A percentile compares a stretch with the other conserved stretches of the same genome.
phyloP scores from a whole-genome alignment of 2,797 vertebrate species.

The Cynodonichthys magdalenae region DNA sequence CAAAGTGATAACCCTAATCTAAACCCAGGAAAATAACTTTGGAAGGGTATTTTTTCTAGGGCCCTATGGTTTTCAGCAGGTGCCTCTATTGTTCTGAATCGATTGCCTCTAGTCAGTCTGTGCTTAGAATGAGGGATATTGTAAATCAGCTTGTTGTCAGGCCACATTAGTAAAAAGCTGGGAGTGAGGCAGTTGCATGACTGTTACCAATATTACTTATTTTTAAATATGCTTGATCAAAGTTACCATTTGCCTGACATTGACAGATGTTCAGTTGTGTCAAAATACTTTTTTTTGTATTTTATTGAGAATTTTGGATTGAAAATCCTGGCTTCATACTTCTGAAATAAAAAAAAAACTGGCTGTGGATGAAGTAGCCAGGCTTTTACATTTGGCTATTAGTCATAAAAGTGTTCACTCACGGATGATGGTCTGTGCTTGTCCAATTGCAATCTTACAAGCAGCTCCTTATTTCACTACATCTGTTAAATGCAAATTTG shows the following conservation, averaged over 20 bases:
- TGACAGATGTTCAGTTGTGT: slow-evolving; percentile 8
- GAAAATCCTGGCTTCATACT: neutral
- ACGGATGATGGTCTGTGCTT: slow-evolving; percentile 6
- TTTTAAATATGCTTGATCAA: slow-evolving; percentile 4
- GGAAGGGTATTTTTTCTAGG: slow-evolving; percentile 27
- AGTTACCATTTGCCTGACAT: slow-evolving; percentile 18
- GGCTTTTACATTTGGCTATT: slow-evolving; percentile 10
- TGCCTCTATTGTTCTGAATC: slow-evolving; percentile 78
- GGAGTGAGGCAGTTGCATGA: slow-evolving; percentile 41
- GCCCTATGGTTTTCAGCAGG: slow-evolving; percentile 68
- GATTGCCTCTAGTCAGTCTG: slow-evolving; percentile 75
- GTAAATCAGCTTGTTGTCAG: slow-evolving; percentile 81
- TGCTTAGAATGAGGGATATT: slow-evolving; percentile 71
- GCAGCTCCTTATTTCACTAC: slow-evolving; percentile 27
- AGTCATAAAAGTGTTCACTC: slow-evolving; percentile 18
- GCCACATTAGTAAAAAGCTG: slow-evolving; percentile 74
- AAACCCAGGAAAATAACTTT: slow-evolving; percentile 15
- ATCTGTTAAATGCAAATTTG: slow-evolving; percentile 40
- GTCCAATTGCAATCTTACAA: slow-evolving; percentile 22
- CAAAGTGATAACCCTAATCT: slow-evolving; percentile 26
- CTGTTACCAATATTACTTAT: slow-evolving; percentile 8
- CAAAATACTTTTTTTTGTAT: neutral
- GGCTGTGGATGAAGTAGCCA: slow-evolving; percentile 17
- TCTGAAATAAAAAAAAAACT: slow-evolving; percentile 8
- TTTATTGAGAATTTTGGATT: neutral